phyloP scores from a whole-genome alignment of 2,113 vertebrate species.

The Haemorhous mexicanus region DNA sequence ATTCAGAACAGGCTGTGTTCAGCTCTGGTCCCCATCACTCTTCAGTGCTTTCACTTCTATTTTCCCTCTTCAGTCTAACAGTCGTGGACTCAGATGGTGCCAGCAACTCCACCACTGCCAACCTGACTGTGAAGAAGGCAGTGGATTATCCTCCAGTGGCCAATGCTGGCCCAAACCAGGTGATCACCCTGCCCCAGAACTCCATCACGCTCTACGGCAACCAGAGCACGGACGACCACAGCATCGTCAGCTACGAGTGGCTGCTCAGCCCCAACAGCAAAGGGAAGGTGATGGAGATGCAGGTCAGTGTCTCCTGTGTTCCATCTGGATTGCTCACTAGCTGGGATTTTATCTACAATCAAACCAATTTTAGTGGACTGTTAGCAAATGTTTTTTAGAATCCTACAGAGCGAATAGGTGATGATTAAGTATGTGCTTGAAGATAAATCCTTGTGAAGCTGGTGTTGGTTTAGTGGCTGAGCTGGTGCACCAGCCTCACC shows the following conservation, averaged over 20 bases:
- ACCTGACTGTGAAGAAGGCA: slow-evolving; percentile 89
- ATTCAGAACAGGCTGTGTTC: neutral
- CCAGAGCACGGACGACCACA: slow-evolving; percentile 94
- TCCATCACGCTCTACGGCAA: slow-evolving; percentile 90
- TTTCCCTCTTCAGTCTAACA: slow-evolving; percentile 77
- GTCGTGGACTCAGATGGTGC: slow-evolving; percentile 93
- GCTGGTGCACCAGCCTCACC: neutral
- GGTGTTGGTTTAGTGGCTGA: neutral
- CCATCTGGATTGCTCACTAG: neutral
- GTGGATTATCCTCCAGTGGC: slow-evolving; percentile 94
- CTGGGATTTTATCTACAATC: neutral
- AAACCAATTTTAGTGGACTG: neutral
- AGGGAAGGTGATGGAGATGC: slow-evolving; percentile 98
- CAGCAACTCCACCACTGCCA: slow-evolving; percentile 87
- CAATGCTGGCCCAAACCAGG: slow-evolving; percentile 91
- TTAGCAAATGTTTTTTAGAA: neutral
- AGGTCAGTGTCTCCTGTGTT: slow-evolving; percentile 75
- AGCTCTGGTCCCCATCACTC: neutral
- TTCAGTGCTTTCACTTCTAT: neutral
- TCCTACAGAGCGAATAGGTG: neutral
- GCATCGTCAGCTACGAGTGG: slow-evolving; percentile 93
- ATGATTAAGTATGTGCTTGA: neutral
- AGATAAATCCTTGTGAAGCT: neutral
- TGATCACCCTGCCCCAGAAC: slow-evolving; percentile 93
- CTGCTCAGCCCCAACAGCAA: slow-evolving; percentile 93